phyloP scores from a whole-genome alignment of 1,140 invertebrate species.

The Drosophila truncata region DNA sequence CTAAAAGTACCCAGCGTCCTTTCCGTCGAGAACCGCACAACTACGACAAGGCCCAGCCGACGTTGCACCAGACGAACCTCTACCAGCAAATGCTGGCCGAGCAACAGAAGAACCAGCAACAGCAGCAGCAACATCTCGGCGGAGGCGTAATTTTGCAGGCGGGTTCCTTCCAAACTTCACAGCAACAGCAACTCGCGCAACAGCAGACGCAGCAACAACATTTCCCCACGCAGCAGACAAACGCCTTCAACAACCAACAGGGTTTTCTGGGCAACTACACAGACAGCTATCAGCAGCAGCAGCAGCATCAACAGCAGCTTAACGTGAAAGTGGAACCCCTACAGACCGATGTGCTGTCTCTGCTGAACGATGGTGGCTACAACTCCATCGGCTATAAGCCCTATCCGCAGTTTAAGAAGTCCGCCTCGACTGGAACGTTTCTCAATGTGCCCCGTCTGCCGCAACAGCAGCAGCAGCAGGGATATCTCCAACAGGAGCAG shows the following conservation, averaged over 20 bases:
- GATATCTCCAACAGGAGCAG: conserved; percentile 62
- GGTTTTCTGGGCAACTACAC: conserved; percentile 58
- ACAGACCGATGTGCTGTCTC: conserved; percentile 62
- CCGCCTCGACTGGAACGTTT: conserved; percentile 78
- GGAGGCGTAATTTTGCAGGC: conserved; percentile 55
- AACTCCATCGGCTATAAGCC: conserved; percentile 78
- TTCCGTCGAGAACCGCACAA: conserved; percentile 83
- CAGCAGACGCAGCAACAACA: conserved; percentile 65
- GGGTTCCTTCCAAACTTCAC: conserved; percentile 49
- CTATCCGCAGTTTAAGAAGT: conserved; percentile 83
- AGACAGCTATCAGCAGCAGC: conserved; percentile 65
- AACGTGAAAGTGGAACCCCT: conserved; percentile 74
- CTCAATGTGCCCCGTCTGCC: conserved; percentile 70
- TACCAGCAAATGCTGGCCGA: conserved; percentile 85
- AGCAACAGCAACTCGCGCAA: conserved; percentile 58
- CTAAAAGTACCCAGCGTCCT: conserved; percentile 72
- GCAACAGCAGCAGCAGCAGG: conserved; percentile 46
- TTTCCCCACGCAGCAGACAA: conserved; percentile 67
- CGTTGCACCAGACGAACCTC: conserved; percentile 80
- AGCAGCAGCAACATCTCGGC: conserved; percentile 59
- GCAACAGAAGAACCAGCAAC: conserved; percentile 73
- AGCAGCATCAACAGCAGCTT: conserved; percentile 64
- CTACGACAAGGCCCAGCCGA: conserved; percentile 84
- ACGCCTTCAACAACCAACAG: conserved; percentile 58
- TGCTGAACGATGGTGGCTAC: conserved; percentile 64